phyloP scores from a whole-genome alignment of 2,797 vertebrate genomes.

The Lophius americanus region DNA sequence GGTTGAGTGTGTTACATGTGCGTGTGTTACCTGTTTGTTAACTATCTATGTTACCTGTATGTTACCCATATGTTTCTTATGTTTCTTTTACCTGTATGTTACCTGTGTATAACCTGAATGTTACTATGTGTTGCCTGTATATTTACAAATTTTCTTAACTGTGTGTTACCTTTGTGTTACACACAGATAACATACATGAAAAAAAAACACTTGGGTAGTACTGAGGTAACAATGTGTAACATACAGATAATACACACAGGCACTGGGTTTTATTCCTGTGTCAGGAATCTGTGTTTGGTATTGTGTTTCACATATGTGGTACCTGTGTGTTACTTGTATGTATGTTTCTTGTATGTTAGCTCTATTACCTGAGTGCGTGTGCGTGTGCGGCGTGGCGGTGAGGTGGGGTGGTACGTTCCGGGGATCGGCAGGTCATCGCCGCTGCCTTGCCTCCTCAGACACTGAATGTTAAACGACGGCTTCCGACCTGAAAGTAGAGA shows the following conservation, averaged over 20 bases:
- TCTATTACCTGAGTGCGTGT: neutral
- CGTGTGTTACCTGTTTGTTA: no score
- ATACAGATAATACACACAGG: no score
- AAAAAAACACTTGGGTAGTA: no score
- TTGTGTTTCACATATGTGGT: neutral
- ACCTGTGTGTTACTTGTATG: neutral
- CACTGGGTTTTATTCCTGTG: neutral
- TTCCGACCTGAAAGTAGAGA: conserved; percentile 79
- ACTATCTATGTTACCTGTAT: no score
- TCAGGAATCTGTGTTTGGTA: neutral
- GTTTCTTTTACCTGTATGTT: no score
- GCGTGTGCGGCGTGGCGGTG: conserved; percentile 35
- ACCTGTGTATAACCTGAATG: no score
- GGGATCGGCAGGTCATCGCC: conserved; percentile 91
- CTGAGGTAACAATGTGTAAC: no score
- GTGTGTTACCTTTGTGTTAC: no score
- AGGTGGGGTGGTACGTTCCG: conserved; percentile 87
- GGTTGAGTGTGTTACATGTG: no score
- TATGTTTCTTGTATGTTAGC: neutral
- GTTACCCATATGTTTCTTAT: no score
- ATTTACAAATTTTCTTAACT: no score
- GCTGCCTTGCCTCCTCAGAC: conserved; percentile 88
- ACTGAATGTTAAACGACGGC: conserved; percentile 91
- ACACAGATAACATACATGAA: no score
- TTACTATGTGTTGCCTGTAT: conserved; percentile 2